phyloP scores from a whole-genome alignment of 53 echinoderm and acorn worm species.

The Pentamera pediparva region DNA sequence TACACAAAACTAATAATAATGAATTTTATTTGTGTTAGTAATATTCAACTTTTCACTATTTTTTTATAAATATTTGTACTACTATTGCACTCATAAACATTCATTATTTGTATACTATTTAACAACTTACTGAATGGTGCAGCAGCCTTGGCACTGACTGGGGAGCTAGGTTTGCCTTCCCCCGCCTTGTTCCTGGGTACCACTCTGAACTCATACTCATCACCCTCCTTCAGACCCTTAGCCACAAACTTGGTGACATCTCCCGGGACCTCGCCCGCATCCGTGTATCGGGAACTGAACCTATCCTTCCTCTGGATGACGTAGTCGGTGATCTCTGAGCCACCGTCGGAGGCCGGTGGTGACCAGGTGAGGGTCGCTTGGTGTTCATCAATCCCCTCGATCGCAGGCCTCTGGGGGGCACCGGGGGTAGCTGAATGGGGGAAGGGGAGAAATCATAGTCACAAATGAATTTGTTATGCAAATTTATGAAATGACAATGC shows the following conservation, averaged over 20 bases:
- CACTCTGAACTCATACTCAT: slow-evolving; percentile 77
- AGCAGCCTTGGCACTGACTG: slow-evolving; percentile 25
- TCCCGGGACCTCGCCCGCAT: slow-evolving; percentile 48
- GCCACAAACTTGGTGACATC: slow-evolving; percentile 49
- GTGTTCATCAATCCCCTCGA: slow-evolving; percentile 47
- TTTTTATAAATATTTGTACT: background rate
- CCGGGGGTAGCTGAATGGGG: slow-evolving; percentile 56
- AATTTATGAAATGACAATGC: too few relatives aligned
- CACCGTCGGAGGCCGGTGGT: slow-evolving; percentile 70
- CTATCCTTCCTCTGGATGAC: slow-evolving; percentile 79
- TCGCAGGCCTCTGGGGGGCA: slow-evolving; percentile 44
- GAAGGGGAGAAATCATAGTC: too few relatives aligned
- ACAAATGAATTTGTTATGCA: too few relatives aligned
- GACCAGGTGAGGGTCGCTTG: slow-evolving; percentile 68
- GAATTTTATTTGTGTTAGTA: background rate
- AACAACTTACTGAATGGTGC: slow-evolving; percentile 50
- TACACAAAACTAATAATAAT: background rate
- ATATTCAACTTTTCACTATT: background rate
- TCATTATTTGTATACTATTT: too few relatives aligned
- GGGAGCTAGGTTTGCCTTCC: slow-evolving; percentile 50
- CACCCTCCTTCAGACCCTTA: slow-evolving; percentile 63
- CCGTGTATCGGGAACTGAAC: slow-evolving; percentile 54
- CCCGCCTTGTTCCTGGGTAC: slow-evolving; percentile 76
- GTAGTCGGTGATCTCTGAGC: slow-evolving; percentile 62
- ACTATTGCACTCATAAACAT: too few relatives aligned